phyloP scores from a whole-genome alignment of 2,888 invertebrate species.

The Oscheius sp. region DNA sequence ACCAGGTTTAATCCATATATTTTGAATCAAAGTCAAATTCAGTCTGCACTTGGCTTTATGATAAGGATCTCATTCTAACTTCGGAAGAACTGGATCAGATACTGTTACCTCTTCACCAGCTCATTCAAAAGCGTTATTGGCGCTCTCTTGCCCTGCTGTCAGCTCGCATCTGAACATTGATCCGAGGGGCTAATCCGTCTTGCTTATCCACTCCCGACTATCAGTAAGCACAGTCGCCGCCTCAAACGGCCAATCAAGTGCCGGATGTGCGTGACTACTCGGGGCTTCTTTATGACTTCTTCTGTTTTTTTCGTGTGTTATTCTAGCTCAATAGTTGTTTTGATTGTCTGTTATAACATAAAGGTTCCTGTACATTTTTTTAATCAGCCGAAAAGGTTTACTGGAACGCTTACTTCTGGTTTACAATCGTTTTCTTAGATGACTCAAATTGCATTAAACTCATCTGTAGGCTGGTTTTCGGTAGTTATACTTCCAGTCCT shows the following conservation, averaged over 20 bases:
- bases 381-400: no score
- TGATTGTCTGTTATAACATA: no score
- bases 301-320: neutral
- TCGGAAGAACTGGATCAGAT: conserved; percentile 27
- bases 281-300: neutral
- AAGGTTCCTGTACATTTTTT: no score
- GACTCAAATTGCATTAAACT: no score
- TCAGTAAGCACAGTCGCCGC: conserved; percentile 4
- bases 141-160: conserved; percentile 35
- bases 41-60: conserved; percentile 35
- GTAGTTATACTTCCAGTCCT: no score
- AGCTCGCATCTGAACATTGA: conserved; percentile 21
- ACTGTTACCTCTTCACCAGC: conserved; percentile 25
- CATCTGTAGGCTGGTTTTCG: no score
- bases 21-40: neutral
- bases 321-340: no score
- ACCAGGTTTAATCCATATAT: neutral
- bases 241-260: neutral
- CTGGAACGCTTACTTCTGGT: no score
- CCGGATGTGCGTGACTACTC: conserved; percentile 32
- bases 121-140: conserved; percentile 39
- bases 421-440: no score
- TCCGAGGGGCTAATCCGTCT: conserved; percentile 19
- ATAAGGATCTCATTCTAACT: conserved; percentile 32
- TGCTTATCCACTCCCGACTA: conserved; percentile 25